These are phyloP conservation scores for Diachrysia chrysitis DNA, from an alignment of 2,888 invertebrate species.

Conservation along the genomic window DNA sequence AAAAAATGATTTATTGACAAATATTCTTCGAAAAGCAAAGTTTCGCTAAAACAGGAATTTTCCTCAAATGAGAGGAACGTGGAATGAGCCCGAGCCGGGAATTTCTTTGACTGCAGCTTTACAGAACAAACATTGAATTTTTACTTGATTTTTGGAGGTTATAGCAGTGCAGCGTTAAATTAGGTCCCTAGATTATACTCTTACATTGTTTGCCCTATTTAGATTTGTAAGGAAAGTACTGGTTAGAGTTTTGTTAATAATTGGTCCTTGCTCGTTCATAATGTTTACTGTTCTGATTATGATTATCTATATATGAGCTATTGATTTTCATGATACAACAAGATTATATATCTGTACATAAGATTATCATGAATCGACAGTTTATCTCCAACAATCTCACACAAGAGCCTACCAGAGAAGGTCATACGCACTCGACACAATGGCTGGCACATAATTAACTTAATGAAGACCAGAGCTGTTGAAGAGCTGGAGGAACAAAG, in stretches of 20 bases:
- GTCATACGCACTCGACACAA: conserved; percentile 62
- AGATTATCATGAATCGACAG: conserved; percentile 10
- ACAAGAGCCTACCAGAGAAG: conserved; percentile 49
- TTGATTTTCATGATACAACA: no score
- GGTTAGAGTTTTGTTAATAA: neutral
- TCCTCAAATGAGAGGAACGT: conserved; percentile 32
- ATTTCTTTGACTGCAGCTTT: conserved; percentile 35
- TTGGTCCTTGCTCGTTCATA: no score
- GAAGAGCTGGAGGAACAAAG: conserved; percentile 63
- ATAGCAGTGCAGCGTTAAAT: conserved; percentile 31
- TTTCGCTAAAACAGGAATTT: conserved; percentile 31
- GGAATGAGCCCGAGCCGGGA: conserved; percentile 9
- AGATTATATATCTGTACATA: neutral
- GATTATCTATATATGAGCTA: no score
- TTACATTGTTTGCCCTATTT: conserved; percentile 1
- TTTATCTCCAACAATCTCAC: conserved; percentile 37
- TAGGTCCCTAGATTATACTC: conserved; percentile 15
- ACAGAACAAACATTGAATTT: conserved; percentile 21
- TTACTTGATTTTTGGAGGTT: conserved; percentile 20
- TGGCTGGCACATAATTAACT: conserved; percentile 66
- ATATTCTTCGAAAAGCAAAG: conserved; percentile 16
- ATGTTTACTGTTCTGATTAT: neutral
- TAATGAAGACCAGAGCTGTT: conserved; percentile 68
- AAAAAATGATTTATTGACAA: conserved; percentile 37
- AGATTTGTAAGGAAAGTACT: conserved; percentile 8